Evolutionary conservation across 2,797 vertebrate species (phyloP).

Genomic region (Menidia menidia): DNA sequence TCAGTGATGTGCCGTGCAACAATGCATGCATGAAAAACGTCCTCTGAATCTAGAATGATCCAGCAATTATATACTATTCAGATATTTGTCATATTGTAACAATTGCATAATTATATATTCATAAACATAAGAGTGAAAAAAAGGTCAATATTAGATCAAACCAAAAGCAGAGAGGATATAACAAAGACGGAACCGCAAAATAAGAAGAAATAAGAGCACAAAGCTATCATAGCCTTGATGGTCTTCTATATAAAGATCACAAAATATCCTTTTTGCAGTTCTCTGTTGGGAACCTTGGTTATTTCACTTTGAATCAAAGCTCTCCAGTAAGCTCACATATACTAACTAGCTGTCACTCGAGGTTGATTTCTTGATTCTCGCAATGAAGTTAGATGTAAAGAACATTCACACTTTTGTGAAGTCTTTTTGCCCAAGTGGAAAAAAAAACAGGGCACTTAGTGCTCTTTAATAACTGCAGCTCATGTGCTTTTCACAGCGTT

Average conservation of each 20-base stretch:
- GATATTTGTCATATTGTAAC: not conserved
- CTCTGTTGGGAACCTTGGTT: conserved; percentile 74
- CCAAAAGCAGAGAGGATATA: not conserved
- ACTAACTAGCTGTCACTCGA: conserved; percentile 60
- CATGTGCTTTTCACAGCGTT: conserved; percentile 43
- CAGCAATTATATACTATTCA: not conserved
- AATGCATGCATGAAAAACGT: not conserved
- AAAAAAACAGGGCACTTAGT: conserved; percentile 6
- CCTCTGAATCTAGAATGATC: not conserved
- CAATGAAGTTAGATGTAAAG: conserved; percentile 69
- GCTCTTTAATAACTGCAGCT: conserved; percentile 38
- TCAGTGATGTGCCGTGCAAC: not conserved
- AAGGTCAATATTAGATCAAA: not conserved
- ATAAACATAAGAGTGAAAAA: not conserved
- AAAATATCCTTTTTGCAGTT: conserved; percentile 66
- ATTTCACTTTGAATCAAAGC: conserved; percentile 79
- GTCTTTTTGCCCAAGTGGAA: conserved; percentile 5
- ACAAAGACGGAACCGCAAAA: not conserved
- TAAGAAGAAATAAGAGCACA: conserved; percentile 34
- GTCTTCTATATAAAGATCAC: conserved; percentile 74
- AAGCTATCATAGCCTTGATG: conserved; percentile 70
- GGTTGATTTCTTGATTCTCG: conserved; percentile 67
- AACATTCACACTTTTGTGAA: conserved; percentile 35
- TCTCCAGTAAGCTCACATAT: conserved; percentile 67
- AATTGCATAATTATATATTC: conserved; percentile 3